Conservation (phyloP, 2,113 vertebrate genomes). For the Potamarius usumacintae region DNA sequence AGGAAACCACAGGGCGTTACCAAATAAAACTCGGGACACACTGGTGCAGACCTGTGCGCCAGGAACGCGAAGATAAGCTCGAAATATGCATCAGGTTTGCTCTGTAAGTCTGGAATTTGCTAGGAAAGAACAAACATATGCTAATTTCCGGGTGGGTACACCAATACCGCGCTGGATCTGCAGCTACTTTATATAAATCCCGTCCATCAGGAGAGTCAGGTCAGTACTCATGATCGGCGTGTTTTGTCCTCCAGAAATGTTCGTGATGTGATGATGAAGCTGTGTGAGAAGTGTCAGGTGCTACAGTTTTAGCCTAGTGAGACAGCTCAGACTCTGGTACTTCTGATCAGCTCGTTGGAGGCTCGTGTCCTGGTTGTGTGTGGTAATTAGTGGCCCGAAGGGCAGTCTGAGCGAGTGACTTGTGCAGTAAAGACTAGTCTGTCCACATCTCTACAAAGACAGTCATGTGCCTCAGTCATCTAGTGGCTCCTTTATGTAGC, state of each 20-base stretch:
- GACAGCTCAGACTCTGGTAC: background rate
- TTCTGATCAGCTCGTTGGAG: background rate
- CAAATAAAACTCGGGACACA: slow-evolving; percentile 56
- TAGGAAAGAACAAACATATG: background rate
- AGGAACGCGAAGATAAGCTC: background rate
- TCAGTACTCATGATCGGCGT: background rate
- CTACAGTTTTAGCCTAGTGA: background rate
- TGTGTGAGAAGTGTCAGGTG: background rate
- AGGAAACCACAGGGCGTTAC: slow-evolving; percentile 53
- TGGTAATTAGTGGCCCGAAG: background rate
- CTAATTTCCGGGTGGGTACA: background rate
- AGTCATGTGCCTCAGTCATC: background rate
- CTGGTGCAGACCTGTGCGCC: background rate
- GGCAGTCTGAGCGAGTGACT: background rate
- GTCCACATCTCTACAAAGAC: background rate
- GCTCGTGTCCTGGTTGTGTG: background rate
- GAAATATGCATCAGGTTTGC: background rate
- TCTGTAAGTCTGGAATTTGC: background rate
- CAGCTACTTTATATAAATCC: background rate
- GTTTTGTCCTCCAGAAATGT: background rate
- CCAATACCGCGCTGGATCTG: background rate
- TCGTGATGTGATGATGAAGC: background rate
- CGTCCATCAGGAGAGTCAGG: background rate
- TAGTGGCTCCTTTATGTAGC: background rate
- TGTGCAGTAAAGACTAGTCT: background rate